Conservation (phyloP, 2,113 vertebrate species). For the Cavia porcellus region DNA sequence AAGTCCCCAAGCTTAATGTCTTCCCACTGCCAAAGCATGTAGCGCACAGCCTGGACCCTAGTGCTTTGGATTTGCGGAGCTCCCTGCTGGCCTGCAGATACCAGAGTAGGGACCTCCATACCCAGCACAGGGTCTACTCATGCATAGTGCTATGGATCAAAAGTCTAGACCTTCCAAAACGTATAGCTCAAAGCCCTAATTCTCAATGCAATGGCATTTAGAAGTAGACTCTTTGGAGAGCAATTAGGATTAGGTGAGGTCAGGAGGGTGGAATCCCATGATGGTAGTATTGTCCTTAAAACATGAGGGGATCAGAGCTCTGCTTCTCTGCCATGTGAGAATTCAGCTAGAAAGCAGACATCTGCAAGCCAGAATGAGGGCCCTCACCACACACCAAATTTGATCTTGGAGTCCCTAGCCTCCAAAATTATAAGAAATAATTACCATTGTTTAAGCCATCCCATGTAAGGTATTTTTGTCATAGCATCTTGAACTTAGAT, state of each 20-base stretch:
- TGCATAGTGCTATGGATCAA: too few relatives aligned
- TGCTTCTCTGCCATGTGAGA: neutral
- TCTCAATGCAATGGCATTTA: neutral
- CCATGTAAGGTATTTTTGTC: neutral
- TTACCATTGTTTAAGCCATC: too few relatives aligned
- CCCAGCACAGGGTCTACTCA: rapidly evolving
- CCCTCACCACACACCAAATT: neutral
- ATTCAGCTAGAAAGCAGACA: neutral
- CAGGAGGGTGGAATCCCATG: neutral
- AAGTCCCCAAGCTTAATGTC: rapidly evolving
- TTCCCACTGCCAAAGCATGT: neutral
- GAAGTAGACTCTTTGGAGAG: neutral
- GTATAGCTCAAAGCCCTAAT: neutral
- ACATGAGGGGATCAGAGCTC: neutral
- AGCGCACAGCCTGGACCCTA: rapidly evolving
- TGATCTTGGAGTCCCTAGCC: neutral
- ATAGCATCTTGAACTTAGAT: neutral
- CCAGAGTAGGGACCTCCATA: too few relatives aligned
- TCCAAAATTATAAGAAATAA: neutral
- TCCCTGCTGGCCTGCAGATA: neutral
- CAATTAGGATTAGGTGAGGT: neutral
- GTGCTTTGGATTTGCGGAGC: neutral
- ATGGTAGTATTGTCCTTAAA: neutral
- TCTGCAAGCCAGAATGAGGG: too few relatives aligned
- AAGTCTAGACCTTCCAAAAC: neutral